Percentiles rank a stretch among this genome's conserved stretches.
These are phyloP conservation scores for Parotocinclus haroldoi DNA, from an alignment of 2,797 vertebrate species.

Conservation along the genomic window DNA sequence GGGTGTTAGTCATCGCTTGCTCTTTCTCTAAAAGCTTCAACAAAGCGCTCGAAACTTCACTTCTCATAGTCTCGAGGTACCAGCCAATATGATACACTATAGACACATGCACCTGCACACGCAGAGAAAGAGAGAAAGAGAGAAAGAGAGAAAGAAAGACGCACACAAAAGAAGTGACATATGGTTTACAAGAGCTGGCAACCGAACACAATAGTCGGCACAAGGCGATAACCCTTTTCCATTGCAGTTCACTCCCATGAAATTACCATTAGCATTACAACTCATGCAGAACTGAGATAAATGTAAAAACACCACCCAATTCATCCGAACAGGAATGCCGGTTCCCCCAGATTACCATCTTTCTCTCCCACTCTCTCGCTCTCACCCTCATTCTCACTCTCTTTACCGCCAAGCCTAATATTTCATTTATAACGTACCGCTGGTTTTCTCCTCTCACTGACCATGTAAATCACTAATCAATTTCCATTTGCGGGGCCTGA, in stretches of 20 bases:
- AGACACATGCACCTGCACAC: slow-evolving; percentile 50
- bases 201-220: slow-evolving; percentile 94
- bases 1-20: slow-evolving; percentile 57
- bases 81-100: slow-evolving; percentile 88
- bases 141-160: no score
- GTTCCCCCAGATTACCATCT: slow-evolving; percentile 97
- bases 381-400: slow-evolving; percentile 37
- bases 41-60: slow-evolving; percentile 81
- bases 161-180: slow-evolving; percentile 51
- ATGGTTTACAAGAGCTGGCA: slow-evolving; percentile 80
- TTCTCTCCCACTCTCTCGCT: slow-evolving; percentile 69
- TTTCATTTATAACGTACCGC: slow-evolving; percentile 98
- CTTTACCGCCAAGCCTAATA: slow-evolving; percentile 89
- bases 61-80: slow-evolving; percentile 71
- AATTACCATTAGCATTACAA: slow-evolving; percentile 99
- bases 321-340: slow-evolving; percentile 96
- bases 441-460: slow-evolving; percentile 99
- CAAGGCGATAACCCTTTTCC: slow-evolving; percentile 94
- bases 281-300: slow-evolving; percentile 99
- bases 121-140: no score
- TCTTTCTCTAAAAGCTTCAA: slow-evolving; percentile 78
- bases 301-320: slow-evolving; percentile 97
- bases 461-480: slow-evolving; percentile 99
- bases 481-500: slow-evolving; percentile 98
- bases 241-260: slow-evolving; percentile 98